Conservation (phyloP, 2,797 vertebrate genomes). For the Clarias platycephalus region DNA sequence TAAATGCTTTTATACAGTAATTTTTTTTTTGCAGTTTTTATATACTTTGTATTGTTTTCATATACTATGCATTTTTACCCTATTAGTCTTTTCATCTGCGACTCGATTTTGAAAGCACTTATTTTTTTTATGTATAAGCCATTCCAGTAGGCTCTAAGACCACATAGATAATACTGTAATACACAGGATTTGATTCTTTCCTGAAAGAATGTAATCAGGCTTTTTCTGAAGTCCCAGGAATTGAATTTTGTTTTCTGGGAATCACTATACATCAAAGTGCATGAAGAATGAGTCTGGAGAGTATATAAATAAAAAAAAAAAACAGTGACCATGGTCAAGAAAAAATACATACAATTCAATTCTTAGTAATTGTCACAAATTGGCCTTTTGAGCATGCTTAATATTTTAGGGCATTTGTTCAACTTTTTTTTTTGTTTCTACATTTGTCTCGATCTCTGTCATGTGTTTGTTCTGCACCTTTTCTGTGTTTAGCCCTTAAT, state of each 20-base stretch:
- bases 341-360: background rate
- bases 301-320: no score
- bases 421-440: background rate
- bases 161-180: background rate
- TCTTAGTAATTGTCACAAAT: background rate
- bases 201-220: background rate
- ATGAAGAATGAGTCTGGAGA: no score
- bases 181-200: background rate
- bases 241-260: background rate
- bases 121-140: background rate
- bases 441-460: background rate
- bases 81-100: background rate
- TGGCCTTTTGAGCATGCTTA: background rate
- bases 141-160: background rate
- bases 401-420: background rate
- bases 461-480: constrained; percentile 1
- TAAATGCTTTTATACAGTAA: background rate
- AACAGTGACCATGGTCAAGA: no score
- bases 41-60: background rate
- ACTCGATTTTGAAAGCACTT: background rate
- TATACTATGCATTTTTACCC: background rate
- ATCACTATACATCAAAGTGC: background rate
- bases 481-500: background rate
- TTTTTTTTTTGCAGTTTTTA: background rate
- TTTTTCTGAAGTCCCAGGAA: background rate